Base-by-base conservation (phyloP, 2,113 vertebrate genomes). In the Syngnathus floridae region DNA sequence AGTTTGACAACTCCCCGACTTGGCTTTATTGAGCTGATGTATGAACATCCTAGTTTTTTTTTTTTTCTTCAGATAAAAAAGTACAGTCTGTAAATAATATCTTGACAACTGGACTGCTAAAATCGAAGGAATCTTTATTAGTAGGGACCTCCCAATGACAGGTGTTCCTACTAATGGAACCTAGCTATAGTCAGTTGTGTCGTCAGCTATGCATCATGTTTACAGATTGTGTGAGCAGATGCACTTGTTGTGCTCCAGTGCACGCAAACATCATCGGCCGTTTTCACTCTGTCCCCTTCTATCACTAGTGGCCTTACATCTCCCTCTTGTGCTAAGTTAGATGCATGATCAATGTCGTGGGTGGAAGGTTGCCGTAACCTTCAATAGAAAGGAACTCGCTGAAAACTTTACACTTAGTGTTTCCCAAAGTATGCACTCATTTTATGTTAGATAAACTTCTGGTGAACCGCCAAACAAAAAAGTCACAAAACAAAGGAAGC, bases 261-360 rank as follows among this genome's bases (percentile, higher is more conserved):
- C 69, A 59, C 48, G 43, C 64, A 46, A 66, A 74, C 58, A 26
- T 52, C 22, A n/a, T 61, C 67, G 51, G 40, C 7, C 12, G 68
- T 72, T 54, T 67, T 49, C 72, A 65, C 75, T 66, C 75, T 65
- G 67, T 72, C 69, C 57, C 66, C 72, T 73, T 72, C 68, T 41
- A 73, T 76, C 66, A 75, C 67, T 69, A 71, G 62, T 67, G 80
- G 80, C 83, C 78, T 80, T 75, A 70, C 71, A 63, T 73, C 83
- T 81, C 84, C 83, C 84, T 79, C 83, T 82, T 77, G 79, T 82
- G 86, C 82, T 83, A 76, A 84, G 71, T 64, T 75, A 75, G 77
- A 72, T 76, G 73, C 36, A 12, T 13, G 41, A 10, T 41, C 22
- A 55, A 49, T 31, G 68, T 31, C 26, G 12, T 59, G 60, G 35